These are phyloP conservation scores for Plusia festucae DNA, from an alignment of 2,888 invertebrate genomes.

Conservation along the genomic window DNA sequence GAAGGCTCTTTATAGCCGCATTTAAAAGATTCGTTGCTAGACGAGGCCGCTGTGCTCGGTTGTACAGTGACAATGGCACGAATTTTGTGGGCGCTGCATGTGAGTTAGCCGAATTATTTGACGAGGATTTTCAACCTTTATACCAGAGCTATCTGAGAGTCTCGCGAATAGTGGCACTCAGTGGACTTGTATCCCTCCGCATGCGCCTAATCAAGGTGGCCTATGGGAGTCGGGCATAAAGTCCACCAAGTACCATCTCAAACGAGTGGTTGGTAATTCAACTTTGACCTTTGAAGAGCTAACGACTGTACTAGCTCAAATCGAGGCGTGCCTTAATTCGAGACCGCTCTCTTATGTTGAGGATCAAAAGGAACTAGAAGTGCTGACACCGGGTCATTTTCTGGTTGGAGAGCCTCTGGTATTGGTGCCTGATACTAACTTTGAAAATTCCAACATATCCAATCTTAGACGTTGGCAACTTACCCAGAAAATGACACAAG, in stretches of 20 bases:
- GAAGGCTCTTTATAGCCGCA: constrained; percentile 10
- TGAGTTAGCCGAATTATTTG: background rate
- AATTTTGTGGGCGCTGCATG: constrained; percentile 7
- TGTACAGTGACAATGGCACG: constrained; percentile 12
- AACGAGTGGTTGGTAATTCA: background rate
- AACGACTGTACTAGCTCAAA: background rate
- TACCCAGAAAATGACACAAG: constrained; percentile 45
- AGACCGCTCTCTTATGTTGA: too few species aligned
- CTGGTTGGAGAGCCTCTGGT: constrained; percentile 21
- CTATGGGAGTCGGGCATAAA: constrained; percentile 1
- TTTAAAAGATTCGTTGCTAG: constrained; percentile 13
- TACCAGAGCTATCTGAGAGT: background rate
- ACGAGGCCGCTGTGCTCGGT: constrained; percentile 7
- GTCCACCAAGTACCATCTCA: background rate
- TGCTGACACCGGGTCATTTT: constrained; percentile 22
- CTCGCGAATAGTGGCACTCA: background rate
- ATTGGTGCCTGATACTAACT: constrained; percentile 10
- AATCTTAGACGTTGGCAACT: constrained; percentile 46
- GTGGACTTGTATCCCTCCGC: background rate
- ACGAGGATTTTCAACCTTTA: background rate
- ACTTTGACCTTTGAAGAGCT: constrained; percentile 8
- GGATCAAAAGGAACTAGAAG: constrained; percentile 10
- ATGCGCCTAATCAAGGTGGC: background rate
- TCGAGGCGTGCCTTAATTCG: constrained; percentile 3
- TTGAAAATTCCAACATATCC: constrained; percentile 3